Evolutionary conservation across 1,140 invertebrate species (phyloP).

Genomic region (Idris sp.): DNA sequence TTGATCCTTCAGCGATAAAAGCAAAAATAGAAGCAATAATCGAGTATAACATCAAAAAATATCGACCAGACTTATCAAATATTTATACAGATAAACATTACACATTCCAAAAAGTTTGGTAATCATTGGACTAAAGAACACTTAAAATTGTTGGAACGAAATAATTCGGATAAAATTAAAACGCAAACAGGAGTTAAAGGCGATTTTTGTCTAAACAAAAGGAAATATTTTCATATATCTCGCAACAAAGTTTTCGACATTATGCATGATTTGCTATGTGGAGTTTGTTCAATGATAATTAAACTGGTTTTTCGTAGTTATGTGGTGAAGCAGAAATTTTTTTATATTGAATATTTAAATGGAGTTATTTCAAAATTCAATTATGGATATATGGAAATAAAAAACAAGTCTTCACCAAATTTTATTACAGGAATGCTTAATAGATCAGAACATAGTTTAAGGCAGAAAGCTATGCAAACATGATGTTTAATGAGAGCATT

Average conservation of each 20-base stretch:
- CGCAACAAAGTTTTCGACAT: slow-evolving; percentile 47
- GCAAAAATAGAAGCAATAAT: too few species aligned
- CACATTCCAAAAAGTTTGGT: too few species aligned
- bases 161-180: too few species aligned
- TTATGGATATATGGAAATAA: slow-evolving; percentile 29
- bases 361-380: slow-evolving; percentile 21
- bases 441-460: slow-evolving; percentile 43
- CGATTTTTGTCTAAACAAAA: slow-evolving; percentile 30
- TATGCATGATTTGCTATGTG: slow-evolving; percentile 48
- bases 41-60: too few species aligned
- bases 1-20: too few species aligned
- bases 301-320: slow-evolving; percentile 41
- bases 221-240: slow-evolving; percentile 41
- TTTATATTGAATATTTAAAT: slow-evolving; percentile 22
- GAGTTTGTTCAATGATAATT: slow-evolving; percentile 36
- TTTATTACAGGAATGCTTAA: slow-evolving; percentile 49
- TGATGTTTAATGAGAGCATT: slow-evolving; percentile 55
- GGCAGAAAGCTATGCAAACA: slow-evolving; percentile 64
- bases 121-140: too few species aligned
- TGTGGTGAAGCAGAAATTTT: slow-evolving; percentile 1
- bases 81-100: too few species aligned
- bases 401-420: slow-evolving; percentile 42
- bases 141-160: background rate
- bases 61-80: too few species aligned
- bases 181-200: slow-evolving; percentile 37